Conservation (phyloP, 2,113 vertebrate species). For the Tupaia tana region DNA sequence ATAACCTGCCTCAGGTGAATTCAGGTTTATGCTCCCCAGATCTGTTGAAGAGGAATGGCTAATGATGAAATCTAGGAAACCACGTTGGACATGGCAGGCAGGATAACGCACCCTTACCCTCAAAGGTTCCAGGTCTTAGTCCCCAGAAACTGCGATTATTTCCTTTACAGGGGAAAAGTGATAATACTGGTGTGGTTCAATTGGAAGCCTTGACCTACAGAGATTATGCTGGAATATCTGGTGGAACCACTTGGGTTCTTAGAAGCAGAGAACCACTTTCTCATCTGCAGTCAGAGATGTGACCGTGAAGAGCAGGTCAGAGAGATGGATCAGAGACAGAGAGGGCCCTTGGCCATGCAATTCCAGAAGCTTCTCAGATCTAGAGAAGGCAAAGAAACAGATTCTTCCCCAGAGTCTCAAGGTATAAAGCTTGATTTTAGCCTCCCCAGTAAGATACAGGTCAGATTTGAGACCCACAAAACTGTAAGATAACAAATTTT, state of each 20-base stretch:
- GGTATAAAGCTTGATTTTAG: background rate
- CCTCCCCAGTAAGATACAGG: background rate
- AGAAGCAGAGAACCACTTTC: background rate
- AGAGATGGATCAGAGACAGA: background rate
- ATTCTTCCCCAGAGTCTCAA: background rate
- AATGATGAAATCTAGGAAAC: background rate
- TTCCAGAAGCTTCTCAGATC: background rate
- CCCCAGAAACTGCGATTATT: background rate
- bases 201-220: background rate
- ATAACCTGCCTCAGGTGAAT: rapidly evolving
- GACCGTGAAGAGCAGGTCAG: background rate
- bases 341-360: too few species aligned
- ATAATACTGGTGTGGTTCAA: background rate
- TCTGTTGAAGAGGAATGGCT: background rate
- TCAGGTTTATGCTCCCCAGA: too few species aligned
- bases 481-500: background rate
- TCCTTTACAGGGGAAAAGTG: background rate
- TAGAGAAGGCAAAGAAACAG: background rate
- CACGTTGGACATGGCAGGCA: rapidly evolving
- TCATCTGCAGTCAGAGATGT: background rate
- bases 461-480: background rate
- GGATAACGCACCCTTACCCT: too few species aligned
- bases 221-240: background rate
- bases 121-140: background rate
- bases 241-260: background rate